phyloP scores from a whole-genome alignment of 2,113 vertebrate genomes.

The Aptenodytes forsteri region DNA sequence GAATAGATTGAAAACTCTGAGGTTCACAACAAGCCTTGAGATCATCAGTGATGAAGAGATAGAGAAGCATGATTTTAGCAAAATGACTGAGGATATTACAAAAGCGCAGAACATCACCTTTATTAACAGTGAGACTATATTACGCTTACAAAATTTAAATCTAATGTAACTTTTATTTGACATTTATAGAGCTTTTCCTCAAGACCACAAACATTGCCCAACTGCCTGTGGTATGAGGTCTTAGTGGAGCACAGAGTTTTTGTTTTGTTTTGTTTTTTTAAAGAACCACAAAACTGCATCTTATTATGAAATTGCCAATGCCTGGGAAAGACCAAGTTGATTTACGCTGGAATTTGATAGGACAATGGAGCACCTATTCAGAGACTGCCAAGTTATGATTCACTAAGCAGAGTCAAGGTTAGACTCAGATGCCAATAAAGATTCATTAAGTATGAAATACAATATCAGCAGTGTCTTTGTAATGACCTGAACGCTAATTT shows the following conservation, averaged over 20 bases:
- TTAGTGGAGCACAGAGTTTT: background rate
- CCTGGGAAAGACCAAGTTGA: background rate
- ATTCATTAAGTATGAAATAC: conserved; percentile 75
- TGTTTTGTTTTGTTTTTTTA: too few species aligned
- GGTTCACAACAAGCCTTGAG: background rate
- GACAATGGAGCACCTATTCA: background rate
- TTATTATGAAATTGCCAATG: background rate
- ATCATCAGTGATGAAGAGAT: background rate
- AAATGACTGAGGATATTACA: background rate
- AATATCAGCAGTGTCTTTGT: conserved; percentile 75
- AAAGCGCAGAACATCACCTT: background rate
- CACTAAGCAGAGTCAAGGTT: conserved; percentile 69
- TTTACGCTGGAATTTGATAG: conserved; percentile 5
- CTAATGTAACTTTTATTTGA: background rate
- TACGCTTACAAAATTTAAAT: background rate
- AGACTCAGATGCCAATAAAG: conserved; percentile 72
- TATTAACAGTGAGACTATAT: background rate
- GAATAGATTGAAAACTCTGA: background rate
- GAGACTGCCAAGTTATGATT: conserved; percentile 60
- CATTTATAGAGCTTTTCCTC: background rate
- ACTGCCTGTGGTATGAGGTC: background rate
- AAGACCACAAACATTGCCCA: background rate
- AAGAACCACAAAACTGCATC: background rate
- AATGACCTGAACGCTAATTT: conserved; percentile 61
- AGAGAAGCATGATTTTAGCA: background rate